phyloP scores from a whole-genome alignment of 2,797 vertebrate genomes.

The Melanogrammus aeglefinus region DNA sequence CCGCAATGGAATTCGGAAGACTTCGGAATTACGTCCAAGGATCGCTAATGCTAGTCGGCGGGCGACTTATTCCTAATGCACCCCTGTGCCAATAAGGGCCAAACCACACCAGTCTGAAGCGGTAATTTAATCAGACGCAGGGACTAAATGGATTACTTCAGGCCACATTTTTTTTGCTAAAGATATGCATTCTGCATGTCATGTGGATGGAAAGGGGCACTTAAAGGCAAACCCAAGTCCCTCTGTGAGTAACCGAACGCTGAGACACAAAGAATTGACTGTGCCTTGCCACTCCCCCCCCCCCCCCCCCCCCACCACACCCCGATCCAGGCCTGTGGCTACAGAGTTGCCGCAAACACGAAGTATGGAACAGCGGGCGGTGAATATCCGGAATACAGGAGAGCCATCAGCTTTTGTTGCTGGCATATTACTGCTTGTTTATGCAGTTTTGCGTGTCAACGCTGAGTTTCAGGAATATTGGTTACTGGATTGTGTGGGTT shows the following conservation, averaged over 20 bases:
- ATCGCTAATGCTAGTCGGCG: slow-evolving; percentile 48
- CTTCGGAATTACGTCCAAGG: slow-evolving; percentile 39
- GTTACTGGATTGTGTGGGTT: slow-evolving; percentile 42
- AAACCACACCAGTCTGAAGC: slow-evolving; percentile 49
- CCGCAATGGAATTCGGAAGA: slow-evolving; percentile 31
- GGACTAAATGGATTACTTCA: slow-evolving; percentile 59
- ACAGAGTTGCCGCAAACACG: slow-evolving; percentile 45
- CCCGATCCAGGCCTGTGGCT: slow-evolving; percentile 45
- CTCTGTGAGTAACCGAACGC: slow-evolving; percentile 52
- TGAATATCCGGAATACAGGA: slow-evolving; percentile 40
- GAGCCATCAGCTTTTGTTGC: slow-evolving; percentile 49
- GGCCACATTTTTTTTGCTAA: slow-evolving; percentile 57
- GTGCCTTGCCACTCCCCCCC: slow-evolving; percentile 34
- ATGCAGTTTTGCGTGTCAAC: slow-evolving; percentile 44
- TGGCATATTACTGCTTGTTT: slow-evolving; percentile 27
- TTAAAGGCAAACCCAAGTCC: slow-evolving; percentile 50
- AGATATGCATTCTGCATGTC: slow-evolving; percentile 51
- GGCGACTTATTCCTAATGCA: slow-evolving; percentile 58
- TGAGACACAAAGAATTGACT: slow-evolving; percentile 42
- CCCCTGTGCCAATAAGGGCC: slow-evolving; percentile 38
- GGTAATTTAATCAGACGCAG: slow-evolving; percentile 58
- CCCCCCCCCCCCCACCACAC: slow-evolving; percentile 24
- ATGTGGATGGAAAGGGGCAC: slow-evolving; percentile 49
- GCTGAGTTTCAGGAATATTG: slow-evolving; percentile 50
- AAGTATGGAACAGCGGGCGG: slow-evolving; percentile 32